A percentile compares a stretch with the other conserved stretches of the same genome.
Evolutionary conservation across 2,888 invertebrate species (phyloP).

Genomic region (Nemapogon koenigi): DNA sequence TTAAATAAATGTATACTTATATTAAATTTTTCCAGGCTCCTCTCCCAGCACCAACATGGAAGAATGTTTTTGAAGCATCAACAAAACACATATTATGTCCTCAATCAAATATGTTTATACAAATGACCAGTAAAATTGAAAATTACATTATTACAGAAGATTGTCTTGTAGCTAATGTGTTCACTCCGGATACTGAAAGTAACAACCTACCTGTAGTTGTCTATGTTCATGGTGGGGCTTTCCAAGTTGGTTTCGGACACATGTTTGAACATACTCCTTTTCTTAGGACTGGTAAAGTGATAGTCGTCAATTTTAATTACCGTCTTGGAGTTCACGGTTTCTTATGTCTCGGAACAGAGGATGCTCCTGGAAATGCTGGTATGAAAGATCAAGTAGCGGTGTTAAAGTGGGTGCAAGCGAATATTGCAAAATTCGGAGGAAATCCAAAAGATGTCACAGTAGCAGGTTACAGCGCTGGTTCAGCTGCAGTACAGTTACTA

Average conservation of each 20-base stretch:
- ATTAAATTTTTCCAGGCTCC: conserved; percentile 9
- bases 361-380: conserved; percentile 31
- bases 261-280: conserved; percentile 12
- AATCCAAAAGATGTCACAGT: conserved; percentile 38
- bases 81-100: conserved; percentile 5
- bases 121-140: background rate
- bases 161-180: conserved; percentile 16
- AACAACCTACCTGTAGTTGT: conserved; percentile 24
- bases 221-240: conserved; percentile 25
- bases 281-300: conserved; percentile 15
- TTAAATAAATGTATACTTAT: no score
- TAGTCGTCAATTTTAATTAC: conserved; percentile 22
- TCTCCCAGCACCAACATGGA: conserved; percentile 9
- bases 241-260: conserved; percentile 18
- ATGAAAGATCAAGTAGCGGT: conserved; percentile 40
- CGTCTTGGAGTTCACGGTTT: conserved; percentile 25
- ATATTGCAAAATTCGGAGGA: conserved; percentile 36
- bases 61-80: conserved; percentile 3
- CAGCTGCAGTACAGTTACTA: conserved; percentile 29
- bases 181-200: conserved; percentile 21
- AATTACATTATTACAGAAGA: conserved; percentile 3
- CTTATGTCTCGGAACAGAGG: conserved; percentile 26
- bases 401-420: conserved; percentile 31
- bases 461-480: conserved; percentile 34
- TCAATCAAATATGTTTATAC: no score